Conservation (phyloP, 1,140 invertebrate species). For the Telenomus remus region DNA sequence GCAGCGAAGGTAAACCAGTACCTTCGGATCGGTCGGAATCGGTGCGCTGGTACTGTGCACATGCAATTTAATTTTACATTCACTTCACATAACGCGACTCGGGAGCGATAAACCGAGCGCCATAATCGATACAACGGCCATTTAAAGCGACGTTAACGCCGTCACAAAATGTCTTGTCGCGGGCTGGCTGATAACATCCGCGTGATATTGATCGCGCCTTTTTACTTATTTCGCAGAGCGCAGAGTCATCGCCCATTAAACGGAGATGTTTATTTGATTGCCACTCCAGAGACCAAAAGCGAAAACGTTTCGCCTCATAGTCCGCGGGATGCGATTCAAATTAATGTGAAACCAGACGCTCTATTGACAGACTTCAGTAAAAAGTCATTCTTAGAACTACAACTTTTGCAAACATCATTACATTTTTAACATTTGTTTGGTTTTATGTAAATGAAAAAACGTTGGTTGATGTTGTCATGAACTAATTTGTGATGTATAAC, state of each 20-base stretch:
- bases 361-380: no score
- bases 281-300: slow-evolving; percentile 4
- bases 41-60: slow-evolving; percentile 39
- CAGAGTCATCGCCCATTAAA: slow-evolving; percentile 11
- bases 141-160: slow-evolving; percentile 42
- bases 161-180: slow-evolving; percentile 36
- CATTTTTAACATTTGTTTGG: no score
- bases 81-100: slow-evolving; percentile 46
- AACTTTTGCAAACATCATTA: no score
- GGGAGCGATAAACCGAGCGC: slow-evolving; percentile 41
- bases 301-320: neutral
- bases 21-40: slow-evolving; percentile 51
- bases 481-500: no score
- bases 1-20: slow-evolving; percentile 55
- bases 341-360: no score
- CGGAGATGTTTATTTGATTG: slow-evolving; percentile 36
- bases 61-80: slow-evolving; percentile 33
- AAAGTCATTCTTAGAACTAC: no score
- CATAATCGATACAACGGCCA: slow-evolving; percentile 45
- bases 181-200: slow-evolving; percentile 29
- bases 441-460: no score
- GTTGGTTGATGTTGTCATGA: no score
- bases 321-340: slow-evolving; percentile 28
- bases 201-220: slow-evolving; percentile 16
- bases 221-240: slow-evolving; percentile 14